phyloP scores from a whole-genome alignment of 2,113 vertebrate genomes.

The Myotis brandtii region DNA sequence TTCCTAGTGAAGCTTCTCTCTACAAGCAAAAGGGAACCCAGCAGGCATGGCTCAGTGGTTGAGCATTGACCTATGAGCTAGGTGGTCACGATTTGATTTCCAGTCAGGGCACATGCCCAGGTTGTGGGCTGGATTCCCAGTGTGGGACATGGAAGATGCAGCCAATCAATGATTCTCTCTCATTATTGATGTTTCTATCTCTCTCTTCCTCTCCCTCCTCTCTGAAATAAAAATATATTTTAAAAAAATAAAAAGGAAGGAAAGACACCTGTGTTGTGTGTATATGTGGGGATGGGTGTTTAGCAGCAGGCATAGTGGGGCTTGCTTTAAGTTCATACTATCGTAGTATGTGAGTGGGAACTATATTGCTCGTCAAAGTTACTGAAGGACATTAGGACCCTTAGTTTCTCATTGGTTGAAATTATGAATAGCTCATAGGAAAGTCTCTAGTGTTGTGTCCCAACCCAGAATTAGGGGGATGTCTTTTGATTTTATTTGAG shows the following conservation, averaged over 20 bases:
- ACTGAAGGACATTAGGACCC: background rate
- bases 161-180: too few species aligned
- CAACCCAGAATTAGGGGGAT: background rate
- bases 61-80: too few species aligned
- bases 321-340: conserved; percentile 2
- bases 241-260: background rate
- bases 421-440: background rate
- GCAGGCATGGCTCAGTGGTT: too few species aligned
- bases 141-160: too few species aligned
- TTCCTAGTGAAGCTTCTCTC: background rate
- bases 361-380: background rate
- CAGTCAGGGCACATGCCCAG: too few species aligned
- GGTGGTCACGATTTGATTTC: too few species aligned
- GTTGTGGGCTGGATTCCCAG: too few species aligned
- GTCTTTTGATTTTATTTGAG: conserved; percentile 40
- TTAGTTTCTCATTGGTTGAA: conserved; percentile 8
- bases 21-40: background rate
- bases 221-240: too few species aligned
- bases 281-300: background rate
- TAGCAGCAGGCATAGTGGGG: background rate
- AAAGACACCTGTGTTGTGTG: background rate
- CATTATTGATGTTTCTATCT: too few species aligned
- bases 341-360: background rate
- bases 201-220: too few species aligned
- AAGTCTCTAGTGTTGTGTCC: background rate